A percentile compares a stretch with the other conserved stretches of the same genome.
Evolutionary conservation across 2,888 invertebrate species (phyloP).

Genomic region (Deilephila porcellus): DNA sequence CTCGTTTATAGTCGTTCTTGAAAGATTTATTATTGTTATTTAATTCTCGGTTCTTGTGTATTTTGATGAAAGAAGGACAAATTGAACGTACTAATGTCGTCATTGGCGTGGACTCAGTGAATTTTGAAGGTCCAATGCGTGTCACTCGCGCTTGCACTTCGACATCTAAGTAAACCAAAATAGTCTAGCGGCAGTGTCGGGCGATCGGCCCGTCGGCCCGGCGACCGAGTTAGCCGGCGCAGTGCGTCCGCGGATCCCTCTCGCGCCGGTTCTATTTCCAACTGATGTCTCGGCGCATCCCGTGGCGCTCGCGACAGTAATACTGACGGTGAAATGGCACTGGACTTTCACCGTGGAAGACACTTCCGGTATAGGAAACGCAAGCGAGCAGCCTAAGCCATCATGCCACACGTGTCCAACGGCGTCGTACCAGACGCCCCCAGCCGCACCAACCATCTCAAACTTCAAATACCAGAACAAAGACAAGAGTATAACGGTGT

Average conservation of each 20-base stretch:
- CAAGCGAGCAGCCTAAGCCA: constrained; percentile 61
- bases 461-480: constrained; percentile 70
- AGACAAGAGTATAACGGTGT: constrained; percentile 53
- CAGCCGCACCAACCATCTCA: constrained; percentile 56
- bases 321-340: constrained; percentile 80
- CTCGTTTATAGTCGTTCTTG: neutral
- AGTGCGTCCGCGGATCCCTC: constrained; percentile 80
- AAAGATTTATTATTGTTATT: constrained; percentile 18
- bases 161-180: constrained; percentile 83
- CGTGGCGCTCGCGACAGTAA: constrained; percentile 71
- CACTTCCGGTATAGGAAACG: constrained; percentile 80
- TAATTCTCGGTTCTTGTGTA: neutral
- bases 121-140: constrained; percentile 74
- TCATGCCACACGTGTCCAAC: constrained; percentile 70
- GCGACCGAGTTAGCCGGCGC: constrained; percentile 82
- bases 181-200: constrained; percentile 75
- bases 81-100: constrained; percentile 38
- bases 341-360: constrained; percentile 74
- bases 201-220: constrained; percentile 80
- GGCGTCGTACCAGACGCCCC: constrained; percentile 47
- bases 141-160: constrained; percentile 78
- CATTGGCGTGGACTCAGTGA: constrained; percentile 49
- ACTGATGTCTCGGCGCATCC: constrained; percentile 76
- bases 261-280: constrained; percentile 83
- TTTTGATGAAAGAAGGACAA: constrained; percentile 21